Conservation (phyloP, 2,888 invertebrate species). For the Eupithecia tripunctaria region DNA sequence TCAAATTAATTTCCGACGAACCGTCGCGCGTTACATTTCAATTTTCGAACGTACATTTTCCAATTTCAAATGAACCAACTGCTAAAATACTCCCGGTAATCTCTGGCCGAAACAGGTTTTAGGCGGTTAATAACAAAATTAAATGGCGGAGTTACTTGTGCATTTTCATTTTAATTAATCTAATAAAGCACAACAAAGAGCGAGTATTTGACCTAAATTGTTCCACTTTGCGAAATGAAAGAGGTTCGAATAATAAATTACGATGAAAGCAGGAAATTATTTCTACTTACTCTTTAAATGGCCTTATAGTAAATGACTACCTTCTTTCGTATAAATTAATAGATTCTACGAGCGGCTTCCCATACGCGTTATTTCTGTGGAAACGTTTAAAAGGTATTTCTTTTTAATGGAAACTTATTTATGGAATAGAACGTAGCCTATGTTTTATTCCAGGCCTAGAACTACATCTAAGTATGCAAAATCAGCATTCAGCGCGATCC, state of each 20-base stretch:
- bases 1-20: not conserved
- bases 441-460: too few species aligned
- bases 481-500: too few species aligned
- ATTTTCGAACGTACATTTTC: slow-evolving; percentile 39
- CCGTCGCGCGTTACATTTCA: slow-evolving; percentile 37
- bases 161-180: slow-evolving; percentile 17
- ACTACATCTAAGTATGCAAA: too few species aligned
- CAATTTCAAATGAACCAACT: slow-evolving; percentile 41
- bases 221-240: slow-evolving; percentile 33
- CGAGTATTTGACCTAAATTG: slow-evolving; percentile 29
- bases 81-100: slow-evolving; percentile 44
- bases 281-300: not conserved
- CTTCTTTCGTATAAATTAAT: too few species aligned
- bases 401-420: too few species aligned
- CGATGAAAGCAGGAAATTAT: slow-evolving; percentile 19
- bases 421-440: too few species aligned
- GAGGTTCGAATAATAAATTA: slow-evolving; percentile 29
- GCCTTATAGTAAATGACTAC: too few species aligned
- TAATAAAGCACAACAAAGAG: slow-evolving; percentile 23
- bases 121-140: slow-evolving; percentile 33
- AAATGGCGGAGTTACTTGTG: slow-evolving; percentile 26
- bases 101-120: slow-evolving; percentile 40
- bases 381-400: too few species aligned
- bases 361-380: too few species aligned
- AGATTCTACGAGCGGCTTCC: too few species aligned